Evolutionary conservation across 2,113 vertebrate species (phyloP).

Genomic region (Embiotoca jacksoni): DNA sequence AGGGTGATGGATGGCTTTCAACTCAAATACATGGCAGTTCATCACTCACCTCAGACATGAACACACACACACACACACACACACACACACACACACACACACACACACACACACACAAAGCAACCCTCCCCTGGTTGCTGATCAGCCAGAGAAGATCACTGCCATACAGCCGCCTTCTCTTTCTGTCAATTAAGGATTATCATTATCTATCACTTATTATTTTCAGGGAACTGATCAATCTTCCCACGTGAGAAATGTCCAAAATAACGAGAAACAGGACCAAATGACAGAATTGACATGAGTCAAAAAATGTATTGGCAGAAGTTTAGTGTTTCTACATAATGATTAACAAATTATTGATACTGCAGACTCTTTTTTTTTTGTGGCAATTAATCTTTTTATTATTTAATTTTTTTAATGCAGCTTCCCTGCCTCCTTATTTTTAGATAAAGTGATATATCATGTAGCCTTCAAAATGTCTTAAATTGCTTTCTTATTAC

Average conservation of each 20-base stretch:
- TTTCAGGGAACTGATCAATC: slow-evolving; percentile 14
- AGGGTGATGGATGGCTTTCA: slow-evolving; percentile 77
- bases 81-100: slow-evolving; percentile 8
- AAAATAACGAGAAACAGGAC: neutral
- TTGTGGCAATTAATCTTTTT: too few species aligned
- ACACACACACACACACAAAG: neutral
- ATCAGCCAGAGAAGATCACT: slow-evolving; percentile 47
- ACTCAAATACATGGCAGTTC: slow-evolving; percentile 68
- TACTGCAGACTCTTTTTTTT: too few species aligned
- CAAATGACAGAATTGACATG: neutral
- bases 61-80: slow-evolving; percentile 36
- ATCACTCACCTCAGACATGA: slow-evolving; percentile 69
- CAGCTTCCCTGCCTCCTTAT: too few species aligned
- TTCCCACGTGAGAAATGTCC: neutral
- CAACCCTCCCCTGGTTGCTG: neutral
- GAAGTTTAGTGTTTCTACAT: too few species aligned
- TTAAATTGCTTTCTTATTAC: too few species aligned
- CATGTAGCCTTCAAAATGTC: too few species aligned
- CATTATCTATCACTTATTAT: slow-evolving; percentile 12
- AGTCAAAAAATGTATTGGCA: neutral
- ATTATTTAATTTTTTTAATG: too few species aligned
- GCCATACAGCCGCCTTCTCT: neutral
- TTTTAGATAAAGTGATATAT: too few species aligned
- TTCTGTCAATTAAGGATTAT: slow-evolving; percentile 9
- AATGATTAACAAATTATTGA: too few species aligned